These are phyloP conservation scores for Harpagoxenus sublaevis DNA, from an alignment of 2,888 invertebrate genomes.

Conservation along the genomic window DNA sequence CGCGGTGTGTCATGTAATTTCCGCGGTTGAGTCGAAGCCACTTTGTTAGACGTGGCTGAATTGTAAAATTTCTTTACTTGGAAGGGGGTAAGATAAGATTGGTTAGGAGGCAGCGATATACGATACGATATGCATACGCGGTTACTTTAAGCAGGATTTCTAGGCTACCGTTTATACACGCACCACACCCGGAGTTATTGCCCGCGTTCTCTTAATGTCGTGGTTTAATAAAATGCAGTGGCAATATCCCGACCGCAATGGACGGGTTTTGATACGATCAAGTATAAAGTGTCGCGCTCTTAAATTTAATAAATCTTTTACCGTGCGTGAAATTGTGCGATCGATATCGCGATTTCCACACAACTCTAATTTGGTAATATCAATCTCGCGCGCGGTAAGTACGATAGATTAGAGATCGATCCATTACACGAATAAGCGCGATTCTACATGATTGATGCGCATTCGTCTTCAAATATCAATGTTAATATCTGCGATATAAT, in stretches of 20 bases:
- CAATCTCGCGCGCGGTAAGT: background rate
- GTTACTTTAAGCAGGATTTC: constrained; percentile 40
- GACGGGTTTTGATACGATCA: constrained; percentile 8
- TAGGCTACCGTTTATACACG: constrained; percentile 36
- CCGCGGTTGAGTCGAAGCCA: background rate
- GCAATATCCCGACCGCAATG: constrained; percentile 19
- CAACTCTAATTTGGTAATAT: constrained; percentile 12
- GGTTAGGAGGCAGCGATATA: constrained; percentile 30
- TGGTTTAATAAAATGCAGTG: constrained; percentile 43
- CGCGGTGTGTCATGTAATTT: background rate
- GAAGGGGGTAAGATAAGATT: constrained; percentile 34
- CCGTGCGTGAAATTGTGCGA: background rate
- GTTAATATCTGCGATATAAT: constrained; percentile 13
- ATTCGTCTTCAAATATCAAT: background rate
- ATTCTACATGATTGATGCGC: background rate
- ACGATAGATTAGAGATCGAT: constrained; percentile 14
- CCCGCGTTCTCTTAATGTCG: constrained; percentile 3
- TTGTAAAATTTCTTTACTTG: constrained; percentile 31
- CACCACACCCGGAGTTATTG: constrained; percentile 35
- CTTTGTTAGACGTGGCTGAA: background rate
- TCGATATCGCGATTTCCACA: background rate
- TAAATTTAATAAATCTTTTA: constrained; percentile 12
- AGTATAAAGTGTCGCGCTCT: constrained; percentile 9
- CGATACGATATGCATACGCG: constrained; percentile 47
- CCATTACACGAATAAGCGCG: background rate